phyloP scores from a whole-genome alignment of 2,888 invertebrate species.

The Rhagonycha lutea region DNA sequence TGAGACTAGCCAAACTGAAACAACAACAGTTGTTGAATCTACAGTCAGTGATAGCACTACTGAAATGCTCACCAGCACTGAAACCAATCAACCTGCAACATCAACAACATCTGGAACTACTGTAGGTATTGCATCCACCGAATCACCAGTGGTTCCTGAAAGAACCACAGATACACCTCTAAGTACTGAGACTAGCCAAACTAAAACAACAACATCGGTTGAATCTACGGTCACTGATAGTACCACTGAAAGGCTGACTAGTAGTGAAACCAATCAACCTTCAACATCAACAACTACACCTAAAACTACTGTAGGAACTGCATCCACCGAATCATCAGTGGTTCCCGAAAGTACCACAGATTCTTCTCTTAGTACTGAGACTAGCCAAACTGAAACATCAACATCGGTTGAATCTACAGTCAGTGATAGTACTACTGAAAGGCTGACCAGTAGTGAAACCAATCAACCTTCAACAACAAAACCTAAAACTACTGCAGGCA shows the following conservation, averaged over 20 bases:
- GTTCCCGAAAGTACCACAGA: not conserved
- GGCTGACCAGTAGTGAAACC: not conserved
- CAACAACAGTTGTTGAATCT: not conserved
- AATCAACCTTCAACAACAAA: too few relatives aligned
- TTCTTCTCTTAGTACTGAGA: not conserved
- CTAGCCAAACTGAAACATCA: not conserved
- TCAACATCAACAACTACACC: too few relatives aligned
- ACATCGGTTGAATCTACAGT: too few relatives aligned
- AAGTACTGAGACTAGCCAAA: not conserved
- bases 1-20: not conserved
- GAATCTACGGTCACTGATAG: not conserved
- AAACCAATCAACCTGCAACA: not conserved
- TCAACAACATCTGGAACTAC: not conserved
- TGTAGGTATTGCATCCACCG: not conserved
- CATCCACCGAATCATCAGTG: not conserved
- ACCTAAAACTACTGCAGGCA: too few relatives aligned
- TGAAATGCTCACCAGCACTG: not conserved
- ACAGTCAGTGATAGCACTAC: not conserved
- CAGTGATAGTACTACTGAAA: not conserved
- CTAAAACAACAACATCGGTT: not conserved
- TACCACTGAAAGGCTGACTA: not conserved
- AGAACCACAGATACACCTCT: not conserved
- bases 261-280: not conserved
- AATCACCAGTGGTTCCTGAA: not conserved
- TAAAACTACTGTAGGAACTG: not conserved